Conservation (phyloP, 2,797 vertebrate genomes). For the Lutjanus campechanus region DNA sequence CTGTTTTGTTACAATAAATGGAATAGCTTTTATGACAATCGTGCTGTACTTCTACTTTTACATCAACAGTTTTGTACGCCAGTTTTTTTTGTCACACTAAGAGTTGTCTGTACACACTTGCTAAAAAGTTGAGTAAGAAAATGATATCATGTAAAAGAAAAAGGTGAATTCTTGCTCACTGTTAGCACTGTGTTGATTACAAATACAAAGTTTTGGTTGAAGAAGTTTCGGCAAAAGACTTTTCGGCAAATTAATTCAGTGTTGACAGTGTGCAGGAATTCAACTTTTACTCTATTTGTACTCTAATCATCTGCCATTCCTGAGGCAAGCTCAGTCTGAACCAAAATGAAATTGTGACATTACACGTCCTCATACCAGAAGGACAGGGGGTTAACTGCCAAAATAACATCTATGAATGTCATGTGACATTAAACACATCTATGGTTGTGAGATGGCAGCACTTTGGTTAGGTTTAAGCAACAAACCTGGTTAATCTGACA, state of each 20-base stretch:
- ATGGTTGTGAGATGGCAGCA: too few relatives aligned
- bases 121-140: not conserved
- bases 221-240: not conserved
- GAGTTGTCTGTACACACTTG: too few relatives aligned
- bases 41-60: not conserved
- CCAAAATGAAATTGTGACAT: too few relatives aligned
- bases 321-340: not conserved
- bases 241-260: not conserved
- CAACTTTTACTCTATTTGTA: not conserved
- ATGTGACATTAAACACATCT: too few relatives aligned
- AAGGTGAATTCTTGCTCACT: not conserved
- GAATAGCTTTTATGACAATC: not conserved
- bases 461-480: too few relatives aligned
- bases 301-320: not conserved
- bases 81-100: not conserved
- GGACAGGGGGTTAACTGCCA: too few relatives aligned
- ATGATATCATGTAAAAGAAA: not conserved
- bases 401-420: too few relatives aligned
- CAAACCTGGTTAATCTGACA: too few relatives aligned
- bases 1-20: too few relatives aligned
- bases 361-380: too few relatives aligned
- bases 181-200: not conserved
- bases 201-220: not conserved
- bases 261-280: not conserved
- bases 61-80: not conserved